These are phyloP conservation scores for Bathybates hornii DNA, from an alignment of 2,113 vertebrate species.

Conservation along the genomic window DNA sequence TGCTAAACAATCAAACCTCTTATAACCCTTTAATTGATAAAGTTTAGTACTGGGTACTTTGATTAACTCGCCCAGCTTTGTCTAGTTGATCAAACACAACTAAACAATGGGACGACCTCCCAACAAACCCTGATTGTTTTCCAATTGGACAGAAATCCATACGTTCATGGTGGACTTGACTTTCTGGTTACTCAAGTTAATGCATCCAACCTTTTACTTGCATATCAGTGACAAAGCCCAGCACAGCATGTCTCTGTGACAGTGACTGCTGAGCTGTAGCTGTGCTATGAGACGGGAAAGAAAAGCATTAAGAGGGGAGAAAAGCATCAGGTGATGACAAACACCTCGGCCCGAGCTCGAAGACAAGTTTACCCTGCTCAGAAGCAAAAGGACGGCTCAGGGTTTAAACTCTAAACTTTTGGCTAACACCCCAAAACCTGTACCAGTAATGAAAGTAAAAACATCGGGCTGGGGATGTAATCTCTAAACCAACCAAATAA, in stretches of 20 bases:
- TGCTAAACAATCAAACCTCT: not conserved
- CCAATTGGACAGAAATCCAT: not conserved
- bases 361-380: not conserved
- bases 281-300: not conserved
- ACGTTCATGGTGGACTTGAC: not conserved
- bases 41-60: not conserved
- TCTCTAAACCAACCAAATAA: not conserved
- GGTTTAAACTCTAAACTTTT: not conserved
- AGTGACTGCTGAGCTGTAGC: conserved; percentile 1
- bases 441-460: accelerated
- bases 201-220: not conserved
- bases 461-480: not conserved
- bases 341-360: not conserved
- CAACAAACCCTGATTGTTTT: not conserved
- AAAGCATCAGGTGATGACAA: not conserved
- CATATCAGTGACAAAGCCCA: conserved; percentile 5
- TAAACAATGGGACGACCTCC: not conserved
- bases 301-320: not conserved
- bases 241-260: conserved; percentile 11
- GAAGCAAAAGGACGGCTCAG: not conserved
- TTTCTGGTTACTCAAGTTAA: not conserved
- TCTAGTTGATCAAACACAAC: not conserved
- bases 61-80: not conserved
- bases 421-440: not conserved
- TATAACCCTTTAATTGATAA: not conserved